Percentiles rank a stretch among this genome's conserved stretches.
These are phyloP conservation scores for Toxotes chatareus DNA, from an alignment of 2,113 vertebrate species.

Conservation along the genomic window DNA sequence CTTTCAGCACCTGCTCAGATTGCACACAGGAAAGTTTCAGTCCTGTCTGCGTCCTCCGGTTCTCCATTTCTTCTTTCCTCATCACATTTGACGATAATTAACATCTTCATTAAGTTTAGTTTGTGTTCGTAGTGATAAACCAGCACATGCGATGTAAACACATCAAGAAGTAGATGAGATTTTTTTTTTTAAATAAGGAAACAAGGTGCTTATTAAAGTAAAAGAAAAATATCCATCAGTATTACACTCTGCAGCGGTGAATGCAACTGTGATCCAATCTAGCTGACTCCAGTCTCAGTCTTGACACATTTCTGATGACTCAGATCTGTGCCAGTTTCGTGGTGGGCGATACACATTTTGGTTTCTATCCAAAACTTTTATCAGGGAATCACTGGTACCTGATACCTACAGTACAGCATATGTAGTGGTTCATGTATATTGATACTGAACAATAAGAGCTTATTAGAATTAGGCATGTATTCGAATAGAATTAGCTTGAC, in stretches of 20 bases:
- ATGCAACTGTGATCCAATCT: neutral
- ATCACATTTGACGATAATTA: neutral
- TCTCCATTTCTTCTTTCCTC: neutral
- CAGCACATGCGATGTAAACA: neutral
- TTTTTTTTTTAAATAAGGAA: neutral
- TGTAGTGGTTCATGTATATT: neutral
- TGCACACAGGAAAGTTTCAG: neutral
- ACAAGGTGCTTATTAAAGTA: neutral
- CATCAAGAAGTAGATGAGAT: neutral
- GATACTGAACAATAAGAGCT: neutral
- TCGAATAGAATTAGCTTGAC: neutral
- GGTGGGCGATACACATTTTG: slow-evolving; percentile 31
- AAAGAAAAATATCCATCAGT: neutral
- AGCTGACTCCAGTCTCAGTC: neutral
- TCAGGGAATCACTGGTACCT: neutral
- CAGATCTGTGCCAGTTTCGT: neutral
- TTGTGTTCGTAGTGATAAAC: neutral
- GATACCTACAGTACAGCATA: neutral
- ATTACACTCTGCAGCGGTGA: neutral
- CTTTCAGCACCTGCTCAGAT: slow-evolving; percentile 7
- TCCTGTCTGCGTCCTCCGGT: neutral
- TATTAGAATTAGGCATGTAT: neutral
- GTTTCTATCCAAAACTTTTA: slow-evolving; percentile 1
- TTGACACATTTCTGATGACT: slow-evolving; percentile 12
- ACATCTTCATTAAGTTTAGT: neutral